Conservation (phyloP, 2,888 invertebrate genomes). For the Drosophila dives region DNA sequence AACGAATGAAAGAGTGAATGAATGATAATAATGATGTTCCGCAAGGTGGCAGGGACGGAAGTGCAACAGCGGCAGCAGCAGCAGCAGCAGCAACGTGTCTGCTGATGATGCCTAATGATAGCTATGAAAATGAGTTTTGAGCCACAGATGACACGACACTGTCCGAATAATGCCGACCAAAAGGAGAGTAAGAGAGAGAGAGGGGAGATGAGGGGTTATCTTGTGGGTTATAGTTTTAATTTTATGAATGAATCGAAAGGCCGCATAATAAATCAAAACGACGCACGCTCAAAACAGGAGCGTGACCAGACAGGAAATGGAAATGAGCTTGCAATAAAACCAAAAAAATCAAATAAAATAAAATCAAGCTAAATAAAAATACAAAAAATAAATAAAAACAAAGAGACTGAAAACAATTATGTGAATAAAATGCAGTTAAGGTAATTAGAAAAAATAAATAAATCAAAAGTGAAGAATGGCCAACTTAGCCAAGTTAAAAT, state of each 20-base stretch:
- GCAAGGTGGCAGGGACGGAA: conserved; percentile 17
- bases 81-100: conserved; percentile 36
- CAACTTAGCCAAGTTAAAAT: background rate
- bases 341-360: background rate
- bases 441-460: background rate
- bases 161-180: conserved; percentile 9
- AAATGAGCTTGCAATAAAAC: conserved; percentile 59
- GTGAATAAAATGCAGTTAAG: background rate
- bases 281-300: conserved; percentile 56
- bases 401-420: background rate
- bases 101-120: conserved; percentile 77
- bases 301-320: conserved; percentile 74
- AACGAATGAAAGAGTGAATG: conserved; percentile 10
- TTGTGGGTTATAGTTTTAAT: conserved; percentile 54
- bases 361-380: background rate
- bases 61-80: conserved; percentile 18
- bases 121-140: conserved; percentile 77
- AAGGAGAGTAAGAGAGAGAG: background rate
- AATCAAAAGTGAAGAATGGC: background rate
- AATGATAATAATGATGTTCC: conserved; percentile 69
- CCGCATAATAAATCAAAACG: conserved; percentile 68
- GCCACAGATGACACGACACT: conserved; percentile 71
- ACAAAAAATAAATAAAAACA: too few species aligned
- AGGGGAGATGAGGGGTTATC: background rate
- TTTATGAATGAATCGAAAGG: conserved; percentile 72